Evolutionary conservation across 2,797 vertebrate species (phyloP), one percentile per base, ranked within the genome.

Genomic region (Poeciliopsis gracilis): DNA sequence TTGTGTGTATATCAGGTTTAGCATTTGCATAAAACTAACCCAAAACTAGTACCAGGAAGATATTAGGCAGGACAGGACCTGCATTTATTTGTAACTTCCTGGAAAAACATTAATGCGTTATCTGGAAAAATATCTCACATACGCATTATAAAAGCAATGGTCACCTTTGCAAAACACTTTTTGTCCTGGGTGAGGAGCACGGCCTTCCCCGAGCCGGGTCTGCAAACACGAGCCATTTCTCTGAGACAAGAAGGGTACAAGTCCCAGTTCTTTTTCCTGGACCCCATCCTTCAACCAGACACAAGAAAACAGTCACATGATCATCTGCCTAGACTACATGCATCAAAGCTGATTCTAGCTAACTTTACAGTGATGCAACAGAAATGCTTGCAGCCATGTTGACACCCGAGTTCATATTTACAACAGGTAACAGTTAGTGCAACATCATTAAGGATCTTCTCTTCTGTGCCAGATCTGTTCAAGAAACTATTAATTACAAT

Each of bases 211-310:
- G 97, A 97, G 18, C 95, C 96, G 0, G 97, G 98, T 13, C 95
- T 94, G 89, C 97, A 97, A 81, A 99, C 96, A 8, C 97, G 96
- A 66, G 97, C 97, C 96, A 99, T 98, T 92, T 99, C 98, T 85
- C 89, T 92, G n/a, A 99, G 95, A 90, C 97, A 99, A 30, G 97
- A 95, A 0, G 98, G 98, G 80, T 99, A 99, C 38, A 99, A 95
- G 85, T 99, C 97, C 98, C 98, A 99, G 92, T 99, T 99, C 93
- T 96, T 98, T 93, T 97, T 99, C 91, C 92, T 97, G 0, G 98
- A 99, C 47, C 98, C 98, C 90, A 99, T 98, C 91, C 98, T 99
- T 83, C 18, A 89, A 85, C 43, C 77, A 78, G 79, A 84, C 25
- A 75, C 25, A 79, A 5, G 33, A 12, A 0, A 46, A 71, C 41